A percentile compares a stretch with the other conserved stretches of the same genome.
phyloP scores from a whole-genome alignment of 2,113 vertebrate species.

The Clarias macrocephalus region DNA sequence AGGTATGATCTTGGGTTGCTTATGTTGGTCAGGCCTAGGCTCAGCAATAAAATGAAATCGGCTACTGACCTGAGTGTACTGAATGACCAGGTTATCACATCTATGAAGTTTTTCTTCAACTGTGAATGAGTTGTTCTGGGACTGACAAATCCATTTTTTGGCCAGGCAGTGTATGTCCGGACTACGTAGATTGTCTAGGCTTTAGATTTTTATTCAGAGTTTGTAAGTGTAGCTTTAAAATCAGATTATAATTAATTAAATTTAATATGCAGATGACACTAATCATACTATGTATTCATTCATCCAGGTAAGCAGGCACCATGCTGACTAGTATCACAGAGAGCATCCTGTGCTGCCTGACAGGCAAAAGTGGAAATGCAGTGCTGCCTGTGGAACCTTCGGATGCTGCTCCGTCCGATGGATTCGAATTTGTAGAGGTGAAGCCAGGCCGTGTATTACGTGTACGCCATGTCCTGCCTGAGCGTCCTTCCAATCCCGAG shows the following conservation, averaged over 20 bases:
- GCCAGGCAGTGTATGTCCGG: background rate
- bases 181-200: background rate
- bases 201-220: background rate
- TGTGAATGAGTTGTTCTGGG: too few species aligned
- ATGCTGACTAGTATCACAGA: conserved; percentile 93
- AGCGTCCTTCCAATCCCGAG: conserved; percentile 55
- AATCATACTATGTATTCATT: background rate
- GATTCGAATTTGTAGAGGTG: conserved; percentile 92
- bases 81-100: too few species aligned
- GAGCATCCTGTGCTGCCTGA: conserved; percentile 90
- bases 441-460: conserved; percentile 89
- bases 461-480: conserved; percentile 78
- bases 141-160: too few species aligned
- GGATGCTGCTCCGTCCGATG: conserved; percentile 75
- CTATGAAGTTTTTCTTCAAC: too few species aligned
- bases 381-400: conserved; percentile 85
- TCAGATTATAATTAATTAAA: background rate
- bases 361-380: conserved; percentile 81
- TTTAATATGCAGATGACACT: conserved; percentile 12
- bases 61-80: too few species aligned
- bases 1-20: too few species aligned
- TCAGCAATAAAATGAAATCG: too few species aligned
- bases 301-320: conserved; percentile 57
- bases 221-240: background rate
- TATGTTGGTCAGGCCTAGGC: too few species aligned